Base-by-base conservation (phyloP, 1,140 invertebrate genomes). In the Anoplolepis gracilipes region DNA sequence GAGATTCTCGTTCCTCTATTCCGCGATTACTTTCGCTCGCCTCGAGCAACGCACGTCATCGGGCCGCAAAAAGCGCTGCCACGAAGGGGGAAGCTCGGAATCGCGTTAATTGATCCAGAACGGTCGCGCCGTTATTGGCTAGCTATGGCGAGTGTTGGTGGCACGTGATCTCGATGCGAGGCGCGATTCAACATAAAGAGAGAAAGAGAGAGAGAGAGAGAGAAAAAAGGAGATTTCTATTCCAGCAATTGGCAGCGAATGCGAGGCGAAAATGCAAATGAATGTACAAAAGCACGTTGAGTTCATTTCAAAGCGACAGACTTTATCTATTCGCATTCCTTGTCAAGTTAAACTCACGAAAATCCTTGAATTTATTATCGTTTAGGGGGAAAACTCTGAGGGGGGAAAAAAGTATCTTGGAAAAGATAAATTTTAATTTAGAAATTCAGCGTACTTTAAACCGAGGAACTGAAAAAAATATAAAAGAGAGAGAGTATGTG, bases 81-180 rank as follows among this genome's bases (percentile, higher is more conserved):
- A 61, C 88, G 39, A 89, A 85, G 57, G 42, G 77, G 86, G 84
- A 90, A 90, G 75, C 77, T 88, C 55, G 86, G 53, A 70, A 49
- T 84, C 59, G 36, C 53, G 88, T 84, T 90, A 90, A 90, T 90
- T 90, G 89, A 90, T 86, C 88, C 28, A 62, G 85, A 85, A 65
- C 30, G 82, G 79, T 57, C 76, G 64, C 75, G 87, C 84, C 69
- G 77, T 88, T 88, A 86, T 82, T 53, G 84, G 57, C 39, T 53
- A 65, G 76, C 85, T 42, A 70, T 81, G 55, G 46, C 25, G 25
- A 84, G 46, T 70, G 67, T 75, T 75, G 86, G 67, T 46, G 76
- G 49, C 85, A 62, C 86, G 84, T 88, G 88, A 90, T 84, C 59
- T 59, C 73, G 85, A 87, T 78, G 73, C 39, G 49, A 33, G 33